Evolutionary conservation across 2,113 vertebrate genomes (phyloP).

Genomic region (Chloropsis cyanopogon): DNA sequence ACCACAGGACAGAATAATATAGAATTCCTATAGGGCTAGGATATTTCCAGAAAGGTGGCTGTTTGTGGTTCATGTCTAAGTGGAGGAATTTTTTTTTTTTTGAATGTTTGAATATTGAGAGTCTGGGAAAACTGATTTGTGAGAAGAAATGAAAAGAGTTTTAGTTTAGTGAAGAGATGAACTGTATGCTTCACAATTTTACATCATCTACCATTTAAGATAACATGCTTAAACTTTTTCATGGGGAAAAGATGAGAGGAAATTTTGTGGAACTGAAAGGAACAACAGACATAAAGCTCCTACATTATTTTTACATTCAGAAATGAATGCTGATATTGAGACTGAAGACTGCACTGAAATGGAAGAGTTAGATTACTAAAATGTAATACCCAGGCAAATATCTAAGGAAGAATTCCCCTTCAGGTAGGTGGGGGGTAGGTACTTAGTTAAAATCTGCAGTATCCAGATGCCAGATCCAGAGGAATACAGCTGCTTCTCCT

Average conservation of each 20-base stretch:
- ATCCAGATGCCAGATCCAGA: not conserved
- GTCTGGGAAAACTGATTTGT: not conserved
- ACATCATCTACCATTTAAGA: not conserved
- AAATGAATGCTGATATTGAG: not conserved
- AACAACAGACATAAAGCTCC: constrained; percentile 10
- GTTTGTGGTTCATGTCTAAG: not conserved
- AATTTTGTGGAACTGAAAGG: not conserved
- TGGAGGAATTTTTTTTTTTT: not conserved
- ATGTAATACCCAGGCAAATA: not conserved
- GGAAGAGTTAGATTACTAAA: not conserved
- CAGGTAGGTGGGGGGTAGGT: not conserved
- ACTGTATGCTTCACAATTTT: not conserved
- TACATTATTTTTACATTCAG: not conserved
- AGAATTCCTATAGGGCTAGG: not conserved
- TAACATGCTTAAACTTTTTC: not conserved
- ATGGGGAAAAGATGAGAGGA: not conserved
- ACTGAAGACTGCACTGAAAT: not conserved
- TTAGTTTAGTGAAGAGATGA: not conserved
- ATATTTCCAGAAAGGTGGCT: not conserved
- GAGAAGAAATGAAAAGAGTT: not conserved
- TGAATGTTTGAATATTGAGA: not conserved
- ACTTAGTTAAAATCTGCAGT: not conserved
- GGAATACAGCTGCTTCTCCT: not conserved
- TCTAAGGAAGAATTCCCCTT: not conserved
- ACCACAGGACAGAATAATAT: not conserved